phyloP scores from a whole-genome alignment of 2,113 vertebrate genomes.

The Zingel zingel region DNA sequence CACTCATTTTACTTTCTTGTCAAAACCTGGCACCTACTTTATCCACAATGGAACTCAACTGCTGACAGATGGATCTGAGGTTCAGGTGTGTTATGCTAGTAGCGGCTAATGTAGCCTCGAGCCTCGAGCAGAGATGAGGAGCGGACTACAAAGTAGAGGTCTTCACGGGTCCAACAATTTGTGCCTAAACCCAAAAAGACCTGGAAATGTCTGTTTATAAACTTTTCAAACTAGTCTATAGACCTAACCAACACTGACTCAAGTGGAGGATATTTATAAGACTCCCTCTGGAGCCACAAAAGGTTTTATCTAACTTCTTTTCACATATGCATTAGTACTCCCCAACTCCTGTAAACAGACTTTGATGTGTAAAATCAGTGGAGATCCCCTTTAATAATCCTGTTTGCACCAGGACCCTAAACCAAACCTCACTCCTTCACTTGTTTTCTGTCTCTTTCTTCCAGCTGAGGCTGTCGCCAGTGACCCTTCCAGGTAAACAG shows the following conservation, averaged over 20 bases:
- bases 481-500: conserved; percentile 84
- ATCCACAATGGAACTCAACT: too few species aligned
- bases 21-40: too few species aligned
- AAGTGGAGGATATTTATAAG: neutral
- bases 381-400: neutral
- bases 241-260: neutral
- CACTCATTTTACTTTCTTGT: too few species aligned
- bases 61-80: neutral
- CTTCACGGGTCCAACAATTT: too few species aligned
- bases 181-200: too few species aligned
- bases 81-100: neutral
- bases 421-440: neutral
- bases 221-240: neutral
- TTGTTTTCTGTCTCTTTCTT: conserved; percentile 52
- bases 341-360: neutral
- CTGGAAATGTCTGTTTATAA: too few species aligned
- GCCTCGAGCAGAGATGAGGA: too few species aligned
- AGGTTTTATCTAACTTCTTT: neutral
- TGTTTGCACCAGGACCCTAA: neutral
- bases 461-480: conserved; percentile 85
- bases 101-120: neutral
- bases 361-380: neutral
- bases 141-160: too few species aligned
- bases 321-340: neutral
- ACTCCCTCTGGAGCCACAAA: too few species aligned